phyloP scores from a whole-genome alignment of 2,888 invertebrate genomes.

The Bombylius discolor region DNA sequence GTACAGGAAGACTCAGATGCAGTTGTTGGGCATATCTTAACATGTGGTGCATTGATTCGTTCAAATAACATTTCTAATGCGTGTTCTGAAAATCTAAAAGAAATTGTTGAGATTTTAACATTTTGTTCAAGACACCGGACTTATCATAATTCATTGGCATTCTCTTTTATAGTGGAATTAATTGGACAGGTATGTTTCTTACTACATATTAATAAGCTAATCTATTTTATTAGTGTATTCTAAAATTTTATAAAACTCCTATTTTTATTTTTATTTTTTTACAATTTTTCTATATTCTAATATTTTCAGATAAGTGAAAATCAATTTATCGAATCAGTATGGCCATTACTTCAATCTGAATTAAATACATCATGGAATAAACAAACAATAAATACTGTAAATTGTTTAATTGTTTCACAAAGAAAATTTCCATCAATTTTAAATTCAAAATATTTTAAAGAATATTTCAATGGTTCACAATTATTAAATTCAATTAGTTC shows the following conservation, averaged over 20 bases:
- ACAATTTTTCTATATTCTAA: neutral
- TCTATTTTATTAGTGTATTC: too few relatives aligned
- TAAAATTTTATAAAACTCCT: too few relatives aligned
- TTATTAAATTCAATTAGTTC: constrained; percentile 47
- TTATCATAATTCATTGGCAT: constrained; percentile 36
- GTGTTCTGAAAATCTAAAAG: constrained; percentile 38
- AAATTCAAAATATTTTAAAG: constrained; percentile 42
- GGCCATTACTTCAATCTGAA: constrained; percentile 47
- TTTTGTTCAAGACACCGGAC: constrained; percentile 20
- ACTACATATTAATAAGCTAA: neutral
- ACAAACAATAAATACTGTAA: constrained; percentile 51
- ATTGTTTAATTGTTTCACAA: constrained; percentile 41
- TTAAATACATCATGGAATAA: constrained; percentile 49
- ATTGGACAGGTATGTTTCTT: constrained; percentile 38
- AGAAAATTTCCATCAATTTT: constrained; percentile 40
- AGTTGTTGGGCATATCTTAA: constrained; percentile 54
- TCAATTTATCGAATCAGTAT: constrained; percentile 43
- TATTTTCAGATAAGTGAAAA: constrained; percentile 40
- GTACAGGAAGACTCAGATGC: constrained; percentile 61
- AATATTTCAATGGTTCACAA: constrained; percentile 42
- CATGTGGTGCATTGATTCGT: constrained; percentile 55
- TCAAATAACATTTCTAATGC: constrained; percentile 45
- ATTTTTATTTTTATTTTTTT: too few relatives aligned
- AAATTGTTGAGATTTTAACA: constrained; percentile 35
- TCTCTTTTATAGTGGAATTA: constrained; percentile 48